Evolutionary conservation across 1,140 invertebrate genomes (phyloP).

Genomic region (Metaphire vulgaris): DNA sequence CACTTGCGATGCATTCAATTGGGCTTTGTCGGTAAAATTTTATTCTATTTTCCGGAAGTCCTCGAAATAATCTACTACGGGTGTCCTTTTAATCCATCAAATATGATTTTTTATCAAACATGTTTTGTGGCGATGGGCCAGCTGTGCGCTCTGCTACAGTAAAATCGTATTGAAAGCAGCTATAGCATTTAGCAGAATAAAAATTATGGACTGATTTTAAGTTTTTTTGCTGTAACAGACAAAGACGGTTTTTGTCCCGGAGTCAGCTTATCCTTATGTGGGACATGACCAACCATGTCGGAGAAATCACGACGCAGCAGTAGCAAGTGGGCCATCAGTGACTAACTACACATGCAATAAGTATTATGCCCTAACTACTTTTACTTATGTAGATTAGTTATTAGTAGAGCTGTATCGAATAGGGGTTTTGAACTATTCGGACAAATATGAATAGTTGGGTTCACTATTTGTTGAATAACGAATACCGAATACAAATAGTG

Average conservation of each 20-base stretch:
- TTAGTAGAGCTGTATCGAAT: not conserved
- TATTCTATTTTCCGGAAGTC: not conserved
- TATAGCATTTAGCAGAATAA: not conserved
- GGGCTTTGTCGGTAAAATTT: conserved; percentile 58
- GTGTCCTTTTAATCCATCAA: not conserved
- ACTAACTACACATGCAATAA: conserved; percentile 8
- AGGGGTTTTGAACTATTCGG: too few species aligned
- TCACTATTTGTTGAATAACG: conserved; percentile 5
- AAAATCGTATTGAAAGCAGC: not conserved
- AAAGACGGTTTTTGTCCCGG: conserved; percentile 1
- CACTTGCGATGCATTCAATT: conserved; percentile 67
- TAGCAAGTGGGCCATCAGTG: not conserved
- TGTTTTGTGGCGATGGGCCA: not conserved
- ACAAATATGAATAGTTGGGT: not conserved
- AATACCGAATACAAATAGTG: not conserved
- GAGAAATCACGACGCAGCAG: not conserved
- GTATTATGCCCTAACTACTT: not conserved
- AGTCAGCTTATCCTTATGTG: not conserved
- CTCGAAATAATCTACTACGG: not conserved
- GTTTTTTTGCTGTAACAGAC: not conserved
- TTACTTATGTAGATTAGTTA: not conserved
- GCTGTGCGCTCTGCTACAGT: not conserved
- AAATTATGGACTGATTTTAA: not conserved
- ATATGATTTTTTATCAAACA: not conserved
- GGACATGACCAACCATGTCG: not conserved